Conservation (phyloP, 1,140 invertebrate species). For the Trichoplusia ni region DNA sequence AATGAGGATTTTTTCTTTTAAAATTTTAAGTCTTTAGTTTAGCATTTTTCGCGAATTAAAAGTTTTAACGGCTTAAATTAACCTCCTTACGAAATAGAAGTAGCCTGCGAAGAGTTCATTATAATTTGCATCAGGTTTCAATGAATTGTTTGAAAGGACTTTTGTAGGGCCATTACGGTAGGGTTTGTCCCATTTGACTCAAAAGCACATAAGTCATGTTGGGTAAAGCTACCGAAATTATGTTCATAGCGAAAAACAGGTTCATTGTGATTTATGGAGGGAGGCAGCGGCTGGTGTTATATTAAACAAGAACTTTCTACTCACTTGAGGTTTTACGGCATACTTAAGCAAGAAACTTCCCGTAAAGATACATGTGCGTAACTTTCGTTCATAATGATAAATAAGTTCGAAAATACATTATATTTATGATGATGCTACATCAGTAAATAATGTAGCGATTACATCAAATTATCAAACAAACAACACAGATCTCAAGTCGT, state of each 20-base stretch:
- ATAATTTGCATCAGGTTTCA: conserved; percentile 7
- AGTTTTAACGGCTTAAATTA: conserved; percentile 18
- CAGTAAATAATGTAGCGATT: too few species aligned
- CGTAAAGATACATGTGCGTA: conserved; percentile 6
- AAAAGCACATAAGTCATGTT: not conserved
- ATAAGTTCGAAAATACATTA: not conserved
- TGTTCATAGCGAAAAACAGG: not conserved
- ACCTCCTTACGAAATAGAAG: conserved; percentile 15
- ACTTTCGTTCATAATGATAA: conserved; percentile 20
- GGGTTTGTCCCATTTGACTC: not conserved
- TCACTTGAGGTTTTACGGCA: conserved; percentile 24
- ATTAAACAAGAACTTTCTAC: conserved; percentile 26
- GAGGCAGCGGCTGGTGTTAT: not conserved
- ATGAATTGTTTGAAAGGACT: conserved; percentile 7
- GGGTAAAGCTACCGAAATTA: not conserved
- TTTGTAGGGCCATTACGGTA: not conserved
- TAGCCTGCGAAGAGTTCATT: conserved; percentile 3
- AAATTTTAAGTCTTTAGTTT: too few species aligned
- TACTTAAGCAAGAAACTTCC: conserved; percentile 17
- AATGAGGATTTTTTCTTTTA: not conserved
- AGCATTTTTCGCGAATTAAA: conserved; percentile 8
- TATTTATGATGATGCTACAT: conserved; percentile 6
- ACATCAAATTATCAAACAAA: too few species aligned
- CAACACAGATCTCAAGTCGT: too few species aligned
- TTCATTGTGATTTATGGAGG: conserved; percentile 16